Conservation (phyloP, 2,113 vertebrate species). For the Microcebus jonahi region DNA sequence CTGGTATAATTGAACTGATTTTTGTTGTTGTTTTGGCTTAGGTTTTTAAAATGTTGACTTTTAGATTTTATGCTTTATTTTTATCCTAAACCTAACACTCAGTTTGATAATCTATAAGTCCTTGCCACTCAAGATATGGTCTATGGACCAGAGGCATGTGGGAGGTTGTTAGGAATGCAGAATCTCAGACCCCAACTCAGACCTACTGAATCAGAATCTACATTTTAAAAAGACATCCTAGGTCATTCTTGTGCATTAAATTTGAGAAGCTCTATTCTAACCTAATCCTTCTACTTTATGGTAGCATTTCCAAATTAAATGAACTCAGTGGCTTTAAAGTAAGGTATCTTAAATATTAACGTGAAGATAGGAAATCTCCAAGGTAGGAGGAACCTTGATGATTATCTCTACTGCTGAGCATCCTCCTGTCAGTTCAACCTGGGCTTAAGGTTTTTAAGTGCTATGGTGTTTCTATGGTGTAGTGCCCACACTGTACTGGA, state of each 20-base stretch:
- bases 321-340: neutral
- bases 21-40: neutral
- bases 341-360: neutral
- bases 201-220: neutral
- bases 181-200: neutral
- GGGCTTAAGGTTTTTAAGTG: neutral
- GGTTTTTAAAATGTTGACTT: slow-evolving; percentile 43
- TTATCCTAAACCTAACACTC: neutral
- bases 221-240: neutral
- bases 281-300: neutral
- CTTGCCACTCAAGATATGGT: neutral
- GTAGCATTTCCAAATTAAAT: neutral
- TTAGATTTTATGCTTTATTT: neutral
- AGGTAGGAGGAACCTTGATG: neutral
- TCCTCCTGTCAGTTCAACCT: neutral
- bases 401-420: neutral
- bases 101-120: neutral
- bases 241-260: neutral
- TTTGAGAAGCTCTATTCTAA: neutral
- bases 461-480: too few relatives aligned
- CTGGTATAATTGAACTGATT: neutral
- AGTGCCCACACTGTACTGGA: neutral
- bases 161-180: neutral
- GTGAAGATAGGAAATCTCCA: neutral
- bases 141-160: neutral